Evolutionary conservation across 2,797 vertebrate genomes (phyloP).

Genomic region (Microcaecilia unicolor): DNA sequence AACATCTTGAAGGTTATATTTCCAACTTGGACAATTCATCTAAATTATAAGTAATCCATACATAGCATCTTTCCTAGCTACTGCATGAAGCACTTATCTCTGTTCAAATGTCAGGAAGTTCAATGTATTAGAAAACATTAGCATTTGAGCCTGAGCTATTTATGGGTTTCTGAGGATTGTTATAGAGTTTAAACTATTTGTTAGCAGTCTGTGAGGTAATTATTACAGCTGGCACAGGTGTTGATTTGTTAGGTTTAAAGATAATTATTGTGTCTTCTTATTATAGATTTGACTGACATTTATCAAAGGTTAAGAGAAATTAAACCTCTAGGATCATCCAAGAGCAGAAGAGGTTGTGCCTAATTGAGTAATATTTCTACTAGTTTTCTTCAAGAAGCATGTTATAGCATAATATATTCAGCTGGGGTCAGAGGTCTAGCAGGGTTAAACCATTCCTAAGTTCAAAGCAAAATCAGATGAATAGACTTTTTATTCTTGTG

Average conservation of each 20-base stretch:
- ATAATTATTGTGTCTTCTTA: background rate
- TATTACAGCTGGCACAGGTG: no score
- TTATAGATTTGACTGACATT: conserved; percentile 18
- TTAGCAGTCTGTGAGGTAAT: no score
- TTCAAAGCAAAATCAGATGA: conserved; percentile 2
- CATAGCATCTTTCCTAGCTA: no score
- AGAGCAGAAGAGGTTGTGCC: background rate
- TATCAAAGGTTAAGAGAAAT: conserved; percentile 24
- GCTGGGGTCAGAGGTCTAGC: conserved; percentile 11
- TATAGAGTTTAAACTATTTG: background rate
- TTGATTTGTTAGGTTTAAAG: background rate
- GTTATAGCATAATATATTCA: conserved; percentile 11
- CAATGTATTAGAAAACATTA: no score
- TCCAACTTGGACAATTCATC: no score
- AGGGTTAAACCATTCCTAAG: conserved; percentile 5
- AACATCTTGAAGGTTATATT: no score
- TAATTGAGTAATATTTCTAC: conserved; percentile 20
- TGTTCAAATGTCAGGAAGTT: no score
- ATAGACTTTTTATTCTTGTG: background rate
- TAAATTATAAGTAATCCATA: no score
- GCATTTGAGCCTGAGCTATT: no score
- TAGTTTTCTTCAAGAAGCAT: conserved; percentile 20
- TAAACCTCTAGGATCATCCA: conserved; percentile 22
- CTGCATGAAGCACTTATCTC: no score
- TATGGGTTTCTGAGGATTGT: background rate